A percentile compares a stretch with the other conserved stretches of the same genome.
Evolutionary conservation across 2,888 invertebrate genomes (phyloP).

Genomic region (Suillia variegata): DNA sequence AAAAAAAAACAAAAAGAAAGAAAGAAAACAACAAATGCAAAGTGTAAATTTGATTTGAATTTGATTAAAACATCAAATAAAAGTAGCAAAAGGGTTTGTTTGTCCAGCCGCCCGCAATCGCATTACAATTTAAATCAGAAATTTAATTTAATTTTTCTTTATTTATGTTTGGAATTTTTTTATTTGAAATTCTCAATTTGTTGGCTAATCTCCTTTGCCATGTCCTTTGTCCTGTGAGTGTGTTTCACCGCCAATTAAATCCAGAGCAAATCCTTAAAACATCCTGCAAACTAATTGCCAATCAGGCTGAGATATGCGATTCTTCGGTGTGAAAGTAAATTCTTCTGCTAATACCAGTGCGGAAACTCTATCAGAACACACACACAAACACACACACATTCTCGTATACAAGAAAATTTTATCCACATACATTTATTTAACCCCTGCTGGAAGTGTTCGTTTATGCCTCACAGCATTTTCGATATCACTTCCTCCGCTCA

Average conservation of each 20-base stretch:
- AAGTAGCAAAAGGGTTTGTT: conserved; percentile 16
- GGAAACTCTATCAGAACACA: neutral
- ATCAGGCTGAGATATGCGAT: neutral
- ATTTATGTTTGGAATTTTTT: neutral
- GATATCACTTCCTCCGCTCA: neutral
- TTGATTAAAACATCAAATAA: conserved; percentile 36
- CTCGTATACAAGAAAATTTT: too few species aligned
- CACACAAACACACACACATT: neutral
- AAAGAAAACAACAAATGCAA: conserved; percentile 15
- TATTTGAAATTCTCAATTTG: neutral
- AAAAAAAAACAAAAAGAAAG: conserved; percentile 15
- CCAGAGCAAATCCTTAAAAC: neutral
- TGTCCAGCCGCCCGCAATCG: neutral
- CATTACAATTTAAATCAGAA: too few species aligned
- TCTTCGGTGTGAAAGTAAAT: neutral
- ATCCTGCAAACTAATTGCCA: conserved; percentile 1
- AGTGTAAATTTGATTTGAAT: conserved; percentile 34
- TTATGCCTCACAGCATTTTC: neutral
- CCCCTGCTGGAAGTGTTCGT: neutral
- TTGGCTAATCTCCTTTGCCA: conserved; percentile 1
- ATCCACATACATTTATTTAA: neutral
- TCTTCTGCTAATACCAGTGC: neutral
- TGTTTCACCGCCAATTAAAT: neutral
- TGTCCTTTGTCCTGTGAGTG: neutral
- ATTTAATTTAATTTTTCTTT: neutral